phyloP scores from a whole-genome alignment of 2,113 vertebrate genomes.

The Saimiri boliviensis region DNA sequence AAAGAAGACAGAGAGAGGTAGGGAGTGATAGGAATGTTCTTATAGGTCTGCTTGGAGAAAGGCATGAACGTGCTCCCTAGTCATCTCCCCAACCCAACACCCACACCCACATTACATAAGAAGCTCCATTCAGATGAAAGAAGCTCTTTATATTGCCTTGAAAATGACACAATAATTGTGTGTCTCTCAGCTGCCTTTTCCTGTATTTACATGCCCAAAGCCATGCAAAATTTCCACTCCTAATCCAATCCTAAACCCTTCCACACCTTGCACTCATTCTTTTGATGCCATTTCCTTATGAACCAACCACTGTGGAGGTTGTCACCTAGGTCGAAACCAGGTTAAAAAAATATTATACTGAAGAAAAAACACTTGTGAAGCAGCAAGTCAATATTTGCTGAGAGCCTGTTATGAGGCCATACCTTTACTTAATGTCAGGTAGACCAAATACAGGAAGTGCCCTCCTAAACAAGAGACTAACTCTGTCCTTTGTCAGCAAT shows the following conservation, averaged over 20 bases:
- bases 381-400: slow-evolving; percentile 15
- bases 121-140: slow-evolving; percentile 39
- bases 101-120: slow-evolving; percentile 14
- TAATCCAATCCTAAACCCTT: background rate
- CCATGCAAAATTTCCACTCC: background rate
- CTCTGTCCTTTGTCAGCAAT: background rate
- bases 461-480: background rate
- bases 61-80: background rate
- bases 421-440: background rate
- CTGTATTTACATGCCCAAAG: slow-evolving; percentile 34
- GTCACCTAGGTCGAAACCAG: background rate
- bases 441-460: background rate
- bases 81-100: background rate
- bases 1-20: background rate
- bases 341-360: background rate
- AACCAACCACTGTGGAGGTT: background rate
- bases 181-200: slow-evolving; percentile 6
- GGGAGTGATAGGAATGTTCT: background rate
- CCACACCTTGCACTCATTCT: background rate
- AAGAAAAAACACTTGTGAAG: background rate
- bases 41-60: slow-evolving; percentile 8
- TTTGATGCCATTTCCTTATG: slow-evolving; percentile 7
- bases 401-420: background rate
- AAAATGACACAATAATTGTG: slow-evolving; percentile 51
- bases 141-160: slow-evolving; percentile 30